Base-by-base conservation (phyloP, 2,113 vertebrate species). In the Gymnobelideus leadbeateri region DNA sequence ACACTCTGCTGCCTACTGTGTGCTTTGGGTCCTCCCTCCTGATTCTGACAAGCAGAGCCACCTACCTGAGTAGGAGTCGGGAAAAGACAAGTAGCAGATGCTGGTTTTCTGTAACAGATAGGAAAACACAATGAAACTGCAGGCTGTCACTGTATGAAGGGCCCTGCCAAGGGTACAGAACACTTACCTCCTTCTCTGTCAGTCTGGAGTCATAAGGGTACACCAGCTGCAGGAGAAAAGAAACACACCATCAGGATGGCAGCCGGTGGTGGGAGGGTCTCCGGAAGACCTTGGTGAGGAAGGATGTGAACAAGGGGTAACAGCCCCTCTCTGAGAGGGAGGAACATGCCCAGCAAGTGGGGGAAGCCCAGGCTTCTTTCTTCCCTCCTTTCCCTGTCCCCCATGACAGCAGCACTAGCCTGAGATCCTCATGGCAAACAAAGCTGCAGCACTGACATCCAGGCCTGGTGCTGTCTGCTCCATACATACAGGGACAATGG, bases 1-100 rank as follows among this genome's bases (percentile, higher is more conserved):
- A 28, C 26, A 28, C 28, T 68, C 61, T n/a, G 14, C 31, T 77
- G 31, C 37, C 37, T n/a, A 4, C 31, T n/a, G 14, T n/a, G 61
- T n/a, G 31, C 31, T n/a, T 37, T 77, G 61, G 14, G 31, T 37
- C 68, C 37, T 84, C 68, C 68, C 8, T 43, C 11, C 10, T 68
- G 31, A 68, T 37, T 16, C 68, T 21, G n/a, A 21, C n/a, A 43
- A 21, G 0, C 24, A 9, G 77, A 61, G 91, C 0, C 0, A 26
- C 98, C 91, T 97, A 99, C 99, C 99, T 98, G 99, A 99, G 98
- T 99, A 99, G 0, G 99, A 99, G 98, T 99, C 99, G 0, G 99
- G 99, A 96, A 99, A 99, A 91, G 99, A 99, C 97, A 99, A 97
- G 98, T 99, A 99, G 98, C 99, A 99, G 97, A 99, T 99, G 97